Base-by-base conservation (phyloP, 2,888 invertebrate genomes). In the Leucophenga maculata region DNA sequence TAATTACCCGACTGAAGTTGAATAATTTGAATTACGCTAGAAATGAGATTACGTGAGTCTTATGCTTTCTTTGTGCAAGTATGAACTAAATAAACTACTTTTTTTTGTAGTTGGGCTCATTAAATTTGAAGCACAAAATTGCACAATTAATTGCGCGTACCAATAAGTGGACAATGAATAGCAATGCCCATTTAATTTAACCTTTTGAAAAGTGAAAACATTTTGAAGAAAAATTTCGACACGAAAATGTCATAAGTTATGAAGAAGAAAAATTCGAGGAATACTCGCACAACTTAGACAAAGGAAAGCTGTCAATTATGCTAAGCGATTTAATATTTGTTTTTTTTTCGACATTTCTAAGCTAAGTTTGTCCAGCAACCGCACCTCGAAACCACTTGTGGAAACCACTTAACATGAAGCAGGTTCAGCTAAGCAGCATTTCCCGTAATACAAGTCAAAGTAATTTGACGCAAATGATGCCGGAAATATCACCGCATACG, bases 391-490 rank as follows among this genome's bases (percentile, higher is more conserved):
- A 4, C n/a, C n/a, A n/a, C 26, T 26, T 26, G 26, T 39, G 39
- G 8, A 3, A 8, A 39, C 39, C 39, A 39, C 39, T 39, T 39
- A 39, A 39, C 39, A 11, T 39, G 39, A 39, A 39, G 39, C 39
- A 39, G 39, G 39, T 18, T 39, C 26, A n/a, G 31, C 57, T 54
- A 18, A 60, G 60, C 26, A 1, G 39, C 20, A 39, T 26, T 60
- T 60, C 39, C 60, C 60, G 60, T 39, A 26, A 14, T 60, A 18
- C 16, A 60, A 60, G 60, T 60, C 26, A 39, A 60, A 60, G 60
- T 39, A 39, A 60, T 39, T 60, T 60, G 60, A 60, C 60, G 60
- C 60, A 60, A 60, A 60, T 39, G 39, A 60, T 60, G 60, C 60
- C 60, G 60, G 60, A 60, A 60, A 60, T 31, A 39, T 60, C 60